Percentiles rank a stretch among this genome's conserved stretches.
Evolutionary conservation across 2,113 vertebrate genomes (phyloP).

Genomic region (Myiagra hebetior): DNA sequence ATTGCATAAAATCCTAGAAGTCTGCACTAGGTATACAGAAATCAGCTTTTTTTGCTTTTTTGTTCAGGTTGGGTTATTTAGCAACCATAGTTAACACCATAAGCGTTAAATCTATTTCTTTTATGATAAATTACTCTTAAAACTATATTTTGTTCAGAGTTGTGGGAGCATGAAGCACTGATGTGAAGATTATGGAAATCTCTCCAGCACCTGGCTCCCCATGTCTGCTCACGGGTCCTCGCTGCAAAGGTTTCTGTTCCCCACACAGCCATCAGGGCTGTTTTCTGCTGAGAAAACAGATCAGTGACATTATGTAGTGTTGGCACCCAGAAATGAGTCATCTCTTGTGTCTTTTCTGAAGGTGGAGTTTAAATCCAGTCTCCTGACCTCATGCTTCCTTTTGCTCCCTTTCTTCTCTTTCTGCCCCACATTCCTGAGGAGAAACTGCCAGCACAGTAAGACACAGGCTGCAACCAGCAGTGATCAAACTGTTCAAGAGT

Average conservation of each 20-base stretch:
- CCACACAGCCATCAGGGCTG: not conserved
- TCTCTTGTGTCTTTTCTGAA: not conserved
- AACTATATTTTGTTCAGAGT: not conserved
- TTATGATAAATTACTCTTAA: not conserved
- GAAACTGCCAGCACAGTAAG: not conserved
- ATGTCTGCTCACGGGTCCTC: not conserved
- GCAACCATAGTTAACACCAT: not conserved
- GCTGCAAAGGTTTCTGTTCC: not conserved
- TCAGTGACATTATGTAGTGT: not conserved
- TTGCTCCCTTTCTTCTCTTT: not conserved
- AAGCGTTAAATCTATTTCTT: not conserved
- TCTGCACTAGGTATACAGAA: not conserved
- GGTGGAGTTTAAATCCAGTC: not conserved
- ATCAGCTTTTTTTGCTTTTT: not conserved
- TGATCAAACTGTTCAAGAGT: not conserved
- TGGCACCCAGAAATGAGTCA: not conserved
- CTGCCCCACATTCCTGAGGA: not conserved
- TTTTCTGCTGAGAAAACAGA: not conserved
- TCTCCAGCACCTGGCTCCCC: not conserved
- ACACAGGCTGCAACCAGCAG: not conserved
- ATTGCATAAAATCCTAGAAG: not conserved
- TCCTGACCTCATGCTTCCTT: not conserved
- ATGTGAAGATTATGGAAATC: not conserved
- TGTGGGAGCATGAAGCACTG: accelerated
- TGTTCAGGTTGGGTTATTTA: not conserved